Base-by-base conservation (phyloP, 1,140 invertebrate species). In the Drosophila obscura region DNA sequence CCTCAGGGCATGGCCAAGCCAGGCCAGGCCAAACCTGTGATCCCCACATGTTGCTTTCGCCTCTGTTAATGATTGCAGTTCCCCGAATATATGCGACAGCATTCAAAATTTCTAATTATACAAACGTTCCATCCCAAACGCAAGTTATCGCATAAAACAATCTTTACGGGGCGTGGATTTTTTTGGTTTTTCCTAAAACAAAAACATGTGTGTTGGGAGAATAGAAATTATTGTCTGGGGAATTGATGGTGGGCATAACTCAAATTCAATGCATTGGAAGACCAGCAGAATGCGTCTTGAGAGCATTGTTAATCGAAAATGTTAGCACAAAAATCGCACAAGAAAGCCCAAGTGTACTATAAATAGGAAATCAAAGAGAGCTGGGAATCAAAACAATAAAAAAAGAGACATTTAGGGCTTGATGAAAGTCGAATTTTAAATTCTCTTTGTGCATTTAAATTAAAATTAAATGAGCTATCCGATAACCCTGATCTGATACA, bases 81-180 rank as follows among this genome's bases (percentile, higher is more conserved):
- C 49, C 56, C 56, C 53, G 48, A 84, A 84, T 62, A 26, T 35
- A 51, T 31, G 61, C 39, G 35, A 43, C 44, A 65, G 59, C 67
- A 56, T 62, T 13, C 8, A 59, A 69, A 73, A 85, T 85, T 77
- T 77, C 58, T 41, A 52, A 79, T 61, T 79, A 75, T 61, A 69
- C 48, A 35, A 49, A 43, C 31, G 24, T 50, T 48, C 39, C 39
- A 31, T 50, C 56, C 39, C 31, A 44, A 19, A 31, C 8, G 11
- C 49, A 26, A 64, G 58, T 80, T 85, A 87, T 85, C 82, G 26
- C 60, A 46, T 51, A 44, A 64, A 72, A 74, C 52, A 55, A 87
- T 85, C 66, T 80, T 76, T 66, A 52, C 56, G 75, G 69, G 65
- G 73, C 80, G 82, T 80, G 41, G 52, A 52, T 48, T 58, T 63